Base-by-base conservation (phyloP, 1,140 invertebrate genomes). In the Polypedilum pembai region DNA sequence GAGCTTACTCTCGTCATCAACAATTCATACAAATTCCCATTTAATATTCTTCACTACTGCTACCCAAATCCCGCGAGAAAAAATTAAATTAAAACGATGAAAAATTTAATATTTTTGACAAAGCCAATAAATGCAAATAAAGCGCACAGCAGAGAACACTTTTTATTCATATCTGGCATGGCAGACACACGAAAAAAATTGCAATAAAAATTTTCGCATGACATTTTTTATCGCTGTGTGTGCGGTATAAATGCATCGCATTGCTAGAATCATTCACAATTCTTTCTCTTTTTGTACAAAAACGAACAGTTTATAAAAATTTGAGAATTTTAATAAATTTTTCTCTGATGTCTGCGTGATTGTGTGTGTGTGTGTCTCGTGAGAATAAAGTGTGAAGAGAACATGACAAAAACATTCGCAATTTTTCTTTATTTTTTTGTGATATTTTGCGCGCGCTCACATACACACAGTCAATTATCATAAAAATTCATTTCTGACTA, bases 121-220 rank as follows among this genome's bases (percentile, higher is more conserved):
- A 56, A 56, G 12, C 45, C 45, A 56, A 56, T 56, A 56, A 12
- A 56, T 56, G 45, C 45, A 56, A 56, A 56, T 56, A 56, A 56
- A 56, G 12, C 7, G 45, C 12, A 56, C 45, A 56, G 12, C 41
- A 45, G 41, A 12, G 45, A 56, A n/a, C 12, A 56, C 12, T n/a
- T n/a, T n/a, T n/a, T n/a, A 56, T 56, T 56, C 45, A 56, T 56
- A 56, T 56, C 45, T 15, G 12, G n/a, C n/a, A 56, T 56, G 12
- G 15, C 45, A 56, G 45, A 56, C 45, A 56, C 45, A 33, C 45
- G 10, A 56, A 56, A 56, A 56, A 0, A n/a, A n/a, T n/a, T n/a
- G 45, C 45, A 56, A 15, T 1, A 33, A 33, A 33, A 15, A 15
- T 56, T 56, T 56, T 56, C 45, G 45, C 45, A 56, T 56, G 45